Evolutionary conservation across 2,888 invertebrate species (phyloP).

Genomic region (Agrotis segetum): DNA sequence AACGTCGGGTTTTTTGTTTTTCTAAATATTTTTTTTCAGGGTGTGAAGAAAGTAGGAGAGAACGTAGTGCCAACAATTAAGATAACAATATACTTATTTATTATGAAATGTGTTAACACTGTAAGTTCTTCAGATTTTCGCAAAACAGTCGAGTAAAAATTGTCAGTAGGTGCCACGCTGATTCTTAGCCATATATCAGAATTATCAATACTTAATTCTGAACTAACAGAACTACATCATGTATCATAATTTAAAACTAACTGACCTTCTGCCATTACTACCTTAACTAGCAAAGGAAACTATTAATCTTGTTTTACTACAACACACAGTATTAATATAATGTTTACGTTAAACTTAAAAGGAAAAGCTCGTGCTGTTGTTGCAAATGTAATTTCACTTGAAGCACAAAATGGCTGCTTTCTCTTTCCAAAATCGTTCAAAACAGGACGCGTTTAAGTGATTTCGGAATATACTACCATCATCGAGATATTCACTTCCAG

Average conservation of each 20-base stretch:
- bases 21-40: no score
- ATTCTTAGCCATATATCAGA: no score
- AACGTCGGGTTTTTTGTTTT: no score
- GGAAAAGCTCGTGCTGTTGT: conserved; percentile 14
- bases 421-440: conserved; percentile 41
- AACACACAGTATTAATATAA: background rate
- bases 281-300: background rate
- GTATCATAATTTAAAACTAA: no score
- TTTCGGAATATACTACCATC: conserved; percentile 8
- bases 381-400: conserved; percentile 27
- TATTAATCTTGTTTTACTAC: background rate
- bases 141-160: no score
- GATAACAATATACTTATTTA: no score
- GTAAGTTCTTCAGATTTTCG: no score
- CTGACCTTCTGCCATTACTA: background rate
- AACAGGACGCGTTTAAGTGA: conserved; percentile 35
- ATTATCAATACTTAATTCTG: background rate
- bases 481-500: conserved; percentile 3
- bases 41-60: no score
- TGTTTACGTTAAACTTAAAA: conserved; percentile 1
- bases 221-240: no score
- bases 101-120: no score
- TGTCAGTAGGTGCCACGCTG: no score
- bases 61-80: no score
- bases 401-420: conserved; percentile 27